These are phyloP conservation scores for Parapsyche elsis DNA, from an alignment of 1,140 invertebrate species.

Conservation along the genomic window DNA sequence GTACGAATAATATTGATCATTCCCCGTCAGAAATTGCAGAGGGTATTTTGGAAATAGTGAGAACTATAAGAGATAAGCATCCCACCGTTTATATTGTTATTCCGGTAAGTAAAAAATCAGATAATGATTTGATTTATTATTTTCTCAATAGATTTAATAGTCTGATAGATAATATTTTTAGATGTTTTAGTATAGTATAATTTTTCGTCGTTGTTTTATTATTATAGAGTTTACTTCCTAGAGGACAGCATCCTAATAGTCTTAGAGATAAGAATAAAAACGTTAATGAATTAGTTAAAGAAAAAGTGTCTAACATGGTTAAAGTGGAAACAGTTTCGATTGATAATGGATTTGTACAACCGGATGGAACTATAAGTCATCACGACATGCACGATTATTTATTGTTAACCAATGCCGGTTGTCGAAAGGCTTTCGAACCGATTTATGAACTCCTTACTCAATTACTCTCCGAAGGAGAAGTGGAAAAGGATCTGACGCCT, in stretches of 20 bases:
- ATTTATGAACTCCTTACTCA: slow-evolving; percentile 81
- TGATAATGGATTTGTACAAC: slow-evolving; percentile 80
- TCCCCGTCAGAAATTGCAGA: slow-evolving; percentile 81
- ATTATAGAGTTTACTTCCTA: slow-evolving; percentile 82
- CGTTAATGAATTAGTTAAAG: slow-evolving; percentile 79
- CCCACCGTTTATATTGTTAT: slow-evolving; percentile 83
- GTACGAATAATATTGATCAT: slow-evolving; percentile 87
- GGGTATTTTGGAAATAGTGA: slow-evolving; percentile 82
- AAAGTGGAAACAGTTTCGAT: slow-evolving; percentile 78
- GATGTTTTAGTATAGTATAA: not conserved
- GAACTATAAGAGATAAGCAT: slow-evolving; percentile 78
- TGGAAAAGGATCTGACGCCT: slow-evolving; percentile 76
- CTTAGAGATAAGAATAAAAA: slow-evolving; percentile 78
- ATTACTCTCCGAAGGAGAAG: slow-evolving; percentile 78
- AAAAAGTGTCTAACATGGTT: slow-evolving; percentile 69
- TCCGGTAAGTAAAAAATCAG: slow-evolving; percentile 73
- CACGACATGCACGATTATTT: slow-evolving; percentile 92
- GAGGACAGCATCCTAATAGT: slow-evolving; percentile 84
- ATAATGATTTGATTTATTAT: not conserved
- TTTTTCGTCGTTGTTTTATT: slow-evolving; percentile 50
- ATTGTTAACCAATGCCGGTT: slow-evolving; percentile 84
- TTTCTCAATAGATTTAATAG: not conserved
- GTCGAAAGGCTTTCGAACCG: slow-evolving; percentile 85
- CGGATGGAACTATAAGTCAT: slow-evolving; percentile 83
- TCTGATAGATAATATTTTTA: too few relatives aligned